phyloP scores from a whole-genome alignment of 2,888 invertebrate species.

The Chloromyia formosa region DNA sequence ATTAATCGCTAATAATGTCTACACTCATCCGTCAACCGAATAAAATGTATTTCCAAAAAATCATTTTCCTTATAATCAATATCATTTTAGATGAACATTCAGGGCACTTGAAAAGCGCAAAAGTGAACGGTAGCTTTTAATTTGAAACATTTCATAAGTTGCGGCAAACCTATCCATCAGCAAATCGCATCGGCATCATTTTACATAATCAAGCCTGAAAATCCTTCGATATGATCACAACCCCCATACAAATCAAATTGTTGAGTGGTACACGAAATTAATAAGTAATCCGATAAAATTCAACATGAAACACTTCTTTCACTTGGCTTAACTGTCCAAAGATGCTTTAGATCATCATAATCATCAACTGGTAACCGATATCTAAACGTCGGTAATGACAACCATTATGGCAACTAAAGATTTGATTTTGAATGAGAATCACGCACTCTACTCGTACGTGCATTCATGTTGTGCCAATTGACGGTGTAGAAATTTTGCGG shows the following conservation, averaged over 20 bases:
- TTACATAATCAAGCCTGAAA: neutral
- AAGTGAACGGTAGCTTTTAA: constrained; percentile 10
- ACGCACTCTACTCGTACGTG: neutral
- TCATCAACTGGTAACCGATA: neutral
- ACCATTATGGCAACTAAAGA: neutral
- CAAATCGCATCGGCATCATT: neutral
- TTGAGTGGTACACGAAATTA: neutral
- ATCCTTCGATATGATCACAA: neutral
- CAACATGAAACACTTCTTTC: neutral
- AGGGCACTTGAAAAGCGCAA: neutral
- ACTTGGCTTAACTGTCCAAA: neutral
- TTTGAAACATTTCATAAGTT: neutral
- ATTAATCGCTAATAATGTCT: neutral
- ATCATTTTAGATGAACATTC: neutral
- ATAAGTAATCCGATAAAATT: neutral
- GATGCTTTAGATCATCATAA: neutral
- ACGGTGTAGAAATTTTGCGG: constrained; percentile 10
- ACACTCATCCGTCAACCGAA: constrained; percentile 1
- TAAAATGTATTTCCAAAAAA: neutral
- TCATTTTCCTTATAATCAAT: neutral
- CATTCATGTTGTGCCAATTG: neutral
- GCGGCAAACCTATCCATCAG: neutral
- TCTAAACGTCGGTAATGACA: neutral
- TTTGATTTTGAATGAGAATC: neutral
- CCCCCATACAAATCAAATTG: neutral